Evolutionary conservation across 2,113 vertebrate species (phyloP).

Genomic region (Carassius auratus): DNA sequence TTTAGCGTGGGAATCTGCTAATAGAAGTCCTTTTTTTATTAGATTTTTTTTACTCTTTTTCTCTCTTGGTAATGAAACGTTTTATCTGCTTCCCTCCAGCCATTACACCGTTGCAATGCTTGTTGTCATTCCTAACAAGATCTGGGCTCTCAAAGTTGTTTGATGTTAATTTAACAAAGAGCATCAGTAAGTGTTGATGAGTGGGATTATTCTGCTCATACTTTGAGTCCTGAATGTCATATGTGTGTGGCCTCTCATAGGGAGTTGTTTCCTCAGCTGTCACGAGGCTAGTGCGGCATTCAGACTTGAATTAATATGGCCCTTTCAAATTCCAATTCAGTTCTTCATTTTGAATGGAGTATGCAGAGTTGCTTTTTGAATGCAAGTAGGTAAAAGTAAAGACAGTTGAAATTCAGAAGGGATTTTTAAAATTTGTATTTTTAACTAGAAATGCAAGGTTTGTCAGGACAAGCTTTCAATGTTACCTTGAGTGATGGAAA

Average conservation of each 20-base stretch:
- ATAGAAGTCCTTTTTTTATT: not conserved
- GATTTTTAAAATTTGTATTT: not conserved
- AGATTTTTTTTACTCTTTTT: not conserved
- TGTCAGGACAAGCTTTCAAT: not conserved
- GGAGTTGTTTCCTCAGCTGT: slow-evolving; percentile 18
- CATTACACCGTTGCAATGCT: not conserved
- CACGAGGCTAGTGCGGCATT: not conserved
- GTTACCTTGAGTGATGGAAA: not conserved
- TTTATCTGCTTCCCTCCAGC: slow-evolving; percentile 39
- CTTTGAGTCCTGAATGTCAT: not conserved
- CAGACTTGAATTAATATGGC: not conserved
- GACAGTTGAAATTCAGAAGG: not conserved
- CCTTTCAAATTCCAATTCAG: not conserved
- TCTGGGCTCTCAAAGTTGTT: not conserved
- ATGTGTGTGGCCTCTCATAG: not conserved
- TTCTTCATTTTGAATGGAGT: not conserved
- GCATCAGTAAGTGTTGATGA: not conserved
- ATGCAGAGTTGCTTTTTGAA: not conserved
- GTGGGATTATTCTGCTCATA: not conserved
- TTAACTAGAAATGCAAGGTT: not conserved
- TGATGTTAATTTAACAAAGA: slow-evolving; percentile 15
- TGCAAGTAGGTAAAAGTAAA: not conserved
- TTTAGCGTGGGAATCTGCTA: slow-evolving; percentile 25
- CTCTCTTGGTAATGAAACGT: not conserved
- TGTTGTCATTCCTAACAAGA: slow-evolving; percentile 15